These are phyloP conservation scores for Zaprionus davidi DNA, from an alignment of 1,140 invertebrate genomes.

Conservation along the genomic window DNA sequence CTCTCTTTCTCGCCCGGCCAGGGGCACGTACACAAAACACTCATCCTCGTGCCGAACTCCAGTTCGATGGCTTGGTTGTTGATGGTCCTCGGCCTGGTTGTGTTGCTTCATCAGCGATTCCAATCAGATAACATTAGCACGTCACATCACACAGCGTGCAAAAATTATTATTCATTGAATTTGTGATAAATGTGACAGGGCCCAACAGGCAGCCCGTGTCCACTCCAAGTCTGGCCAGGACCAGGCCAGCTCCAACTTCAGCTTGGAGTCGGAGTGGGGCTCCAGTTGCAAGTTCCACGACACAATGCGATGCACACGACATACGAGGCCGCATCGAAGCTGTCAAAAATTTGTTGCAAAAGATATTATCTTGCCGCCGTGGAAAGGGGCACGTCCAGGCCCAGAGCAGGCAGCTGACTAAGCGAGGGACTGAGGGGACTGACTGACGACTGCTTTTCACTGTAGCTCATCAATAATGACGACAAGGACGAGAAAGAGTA, in stretches of 20 bases:
- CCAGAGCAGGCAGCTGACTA: slow-evolving; percentile 29
- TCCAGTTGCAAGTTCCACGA: slow-evolving; percentile 30
- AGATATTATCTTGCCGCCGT: slow-evolving; percentile 72
- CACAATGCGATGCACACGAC: slow-evolving; percentile 41
- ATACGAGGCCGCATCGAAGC: slow-evolving; percentile 64
- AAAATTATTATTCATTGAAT: slow-evolving; percentile 84
- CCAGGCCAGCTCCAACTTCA: not conserved
- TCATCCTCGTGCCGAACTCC: slow-evolving; percentile 19
- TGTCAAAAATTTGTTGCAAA: slow-evolving; percentile 83
- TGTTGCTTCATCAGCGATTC: slow-evolving; percentile 76
- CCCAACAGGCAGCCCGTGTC: slow-evolving; percentile 64
- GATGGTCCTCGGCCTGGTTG: slow-evolving; percentile 3
- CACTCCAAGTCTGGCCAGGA: not conserved
- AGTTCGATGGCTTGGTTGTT: not conserved
- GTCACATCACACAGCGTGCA: slow-evolving; percentile 82
- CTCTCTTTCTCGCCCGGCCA: not conserved
- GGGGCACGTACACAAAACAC: slow-evolving; percentile 16
- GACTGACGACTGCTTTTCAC: slow-evolving; percentile 51
- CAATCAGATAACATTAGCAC: slow-evolving; percentile 83
- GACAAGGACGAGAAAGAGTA: slow-evolving; percentile 27
- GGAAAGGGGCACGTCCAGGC: slow-evolving; percentile 31
- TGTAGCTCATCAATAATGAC: slow-evolving; percentile 72
- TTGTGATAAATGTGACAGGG: slow-evolving; percentile 83
- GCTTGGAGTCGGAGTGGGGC: slow-evolving; percentile 1
- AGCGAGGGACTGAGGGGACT: slow-evolving; percentile 24